A percentile compares a stretch with the other conserved stretches of the same genome.
These are phyloP conservation scores for Cabera pusaria DNA, from an alignment of 2,888 invertebrate species.

Conservation along the genomic window DNA sequence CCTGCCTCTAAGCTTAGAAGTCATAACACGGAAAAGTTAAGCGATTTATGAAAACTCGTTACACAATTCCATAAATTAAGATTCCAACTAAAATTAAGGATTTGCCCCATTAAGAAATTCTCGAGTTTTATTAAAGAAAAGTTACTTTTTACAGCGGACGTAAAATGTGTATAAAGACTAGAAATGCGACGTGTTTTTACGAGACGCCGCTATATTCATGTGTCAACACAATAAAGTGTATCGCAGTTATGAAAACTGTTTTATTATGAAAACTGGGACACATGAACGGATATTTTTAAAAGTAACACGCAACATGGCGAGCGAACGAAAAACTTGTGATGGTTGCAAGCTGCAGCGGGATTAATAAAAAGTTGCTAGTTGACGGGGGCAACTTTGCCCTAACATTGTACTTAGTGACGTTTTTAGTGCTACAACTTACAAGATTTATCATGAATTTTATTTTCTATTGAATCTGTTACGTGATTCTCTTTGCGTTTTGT, in stretches of 20 bases:
- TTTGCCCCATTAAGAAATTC: constrained; percentile 27
- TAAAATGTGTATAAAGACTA: constrained; percentile 27
- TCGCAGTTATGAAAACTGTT: constrained; percentile 37
- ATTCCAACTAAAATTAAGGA: constrained; percentile 31
- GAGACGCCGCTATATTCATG: constrained; percentile 33
- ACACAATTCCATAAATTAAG: constrained; percentile 35
- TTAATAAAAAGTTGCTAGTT: constrained; percentile 15
- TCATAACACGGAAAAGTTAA: constrained; percentile 33
- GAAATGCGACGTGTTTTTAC: constrained; percentile 28
- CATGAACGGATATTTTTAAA: constrained; percentile 33
- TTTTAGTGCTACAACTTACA: constrained; percentile 5
- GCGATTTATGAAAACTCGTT: constrained; percentile 36
- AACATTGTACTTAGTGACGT: constrained; percentile 4
- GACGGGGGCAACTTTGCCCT: constrained; percentile 5
- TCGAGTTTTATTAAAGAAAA: constrained; percentile 30
- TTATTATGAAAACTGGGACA: constrained; percentile 35
- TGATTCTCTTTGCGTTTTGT: no score
- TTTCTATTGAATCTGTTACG: constrained; percentile 6
- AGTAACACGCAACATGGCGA: constrained; percentile 28
- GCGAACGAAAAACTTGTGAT: constrained; percentile 15
- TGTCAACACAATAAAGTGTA: constrained; percentile 41
- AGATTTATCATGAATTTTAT: constrained; percentile 2
- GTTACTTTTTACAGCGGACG: constrained; percentile 31
- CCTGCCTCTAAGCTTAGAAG: constrained; percentile 28
- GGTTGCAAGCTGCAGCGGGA: constrained; percentile 21